These are phyloP conservation scores for Carpatolechia fugitivella DNA, from an alignment of 2,888 invertebrate species.

Conservation along the genomic window DNA sequence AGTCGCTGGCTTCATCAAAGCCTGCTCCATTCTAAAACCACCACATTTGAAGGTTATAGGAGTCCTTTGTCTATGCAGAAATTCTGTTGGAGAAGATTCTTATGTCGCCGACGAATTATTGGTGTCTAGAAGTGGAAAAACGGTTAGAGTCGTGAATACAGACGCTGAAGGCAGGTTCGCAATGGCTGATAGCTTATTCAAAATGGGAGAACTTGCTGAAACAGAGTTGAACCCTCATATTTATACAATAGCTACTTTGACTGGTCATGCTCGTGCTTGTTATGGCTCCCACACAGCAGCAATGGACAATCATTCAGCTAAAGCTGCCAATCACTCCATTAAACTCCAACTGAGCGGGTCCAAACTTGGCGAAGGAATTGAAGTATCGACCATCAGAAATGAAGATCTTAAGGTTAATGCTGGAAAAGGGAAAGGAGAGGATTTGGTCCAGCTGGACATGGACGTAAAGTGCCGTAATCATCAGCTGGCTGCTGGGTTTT, in stretches of 20 bases:
- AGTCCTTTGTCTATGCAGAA: constrained; percentile 89
- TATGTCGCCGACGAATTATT: constrained; percentile 94
- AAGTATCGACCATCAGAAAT: constrained; percentile 84
- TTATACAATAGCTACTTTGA: constrained; percentile 92
- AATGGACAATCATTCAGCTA: constrained; percentile 86
- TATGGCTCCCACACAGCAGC: constrained; percentile 85
- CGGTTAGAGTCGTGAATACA: constrained; percentile 91
- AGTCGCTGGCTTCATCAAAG: constrained; percentile 92
- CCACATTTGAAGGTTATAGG: constrained; percentile 87
- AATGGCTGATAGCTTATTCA: constrained; percentile 89
- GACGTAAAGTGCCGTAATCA: constrained; percentile 68
- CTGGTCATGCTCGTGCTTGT: constrained; percentile 86
- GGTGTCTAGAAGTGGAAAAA: constrained; percentile 86
- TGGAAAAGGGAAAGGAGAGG: constrained; percentile 88
- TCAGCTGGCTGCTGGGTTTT: constrained; percentile 79
- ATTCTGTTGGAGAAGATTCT: constrained; percentile 90
- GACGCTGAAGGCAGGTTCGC: constrained; percentile 95
- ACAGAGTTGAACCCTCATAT: constrained; percentile 88
- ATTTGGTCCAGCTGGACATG: constrained; percentile 78
- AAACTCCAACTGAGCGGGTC: constrained; percentile 85
- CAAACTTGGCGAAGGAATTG: constrained; percentile 84
- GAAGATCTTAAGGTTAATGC: constrained; percentile 83
- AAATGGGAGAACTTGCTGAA: constrained; percentile 71
- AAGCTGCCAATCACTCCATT: constrained; percentile 75
- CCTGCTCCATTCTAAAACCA: constrained; percentile 84